Base-by-base conservation (phyloP, 2,888 invertebrate genomes). In the Plagiodera versicolora region DNA sequence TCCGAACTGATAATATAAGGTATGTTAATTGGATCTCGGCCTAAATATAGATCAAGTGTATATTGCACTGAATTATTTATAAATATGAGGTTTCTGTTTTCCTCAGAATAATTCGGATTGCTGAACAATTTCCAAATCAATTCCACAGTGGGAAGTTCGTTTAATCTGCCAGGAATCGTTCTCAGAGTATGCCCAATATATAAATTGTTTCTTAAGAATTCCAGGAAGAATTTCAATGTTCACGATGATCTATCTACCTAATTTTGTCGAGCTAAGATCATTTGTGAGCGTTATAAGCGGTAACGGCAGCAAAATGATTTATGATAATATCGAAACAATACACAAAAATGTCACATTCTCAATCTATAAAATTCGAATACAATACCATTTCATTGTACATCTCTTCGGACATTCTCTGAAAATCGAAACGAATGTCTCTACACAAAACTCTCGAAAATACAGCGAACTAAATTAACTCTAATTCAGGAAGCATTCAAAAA, bases 361-460 rank as follows among this genome's bases (percentile, higher is more conserved):
- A 66, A 58, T 70, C 67, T 60, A 68, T 65, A 71, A 70, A 75
- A 77, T 77, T 75, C 71, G 75, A 77, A 84, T 85, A 85, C 84
- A 81, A 84, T 89, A 89, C 89, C 89, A 89, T 89, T 83, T 88
- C 87, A 87, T 89, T 89, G 89, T 88, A 89, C 85, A 87, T 86
- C 84, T 89, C 89, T 86, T 89, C 89, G 84, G 89, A 89, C 87
- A 89, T 88, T 88, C 86, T 89, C 89, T 89, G 89, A 86, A 88
- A 89, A 66, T 87, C 82, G 80, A 86, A 86, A 84, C 82, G 71
- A 76, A 75, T 69, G 71, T 72, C 73, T 71, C 71, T 74, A 75
- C 73, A 74, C 74, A 47, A 54, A n/a, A 35, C 30, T 59, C 63
- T 56, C 17, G 35, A 19, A 52, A 56, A 47, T 48, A 56, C 6